A percentile compares a stretch with the other conserved stretches of the same genome.
Conservation (phyloP, 2,113 vertebrate species). For the Melospiza melodia region DNA sequence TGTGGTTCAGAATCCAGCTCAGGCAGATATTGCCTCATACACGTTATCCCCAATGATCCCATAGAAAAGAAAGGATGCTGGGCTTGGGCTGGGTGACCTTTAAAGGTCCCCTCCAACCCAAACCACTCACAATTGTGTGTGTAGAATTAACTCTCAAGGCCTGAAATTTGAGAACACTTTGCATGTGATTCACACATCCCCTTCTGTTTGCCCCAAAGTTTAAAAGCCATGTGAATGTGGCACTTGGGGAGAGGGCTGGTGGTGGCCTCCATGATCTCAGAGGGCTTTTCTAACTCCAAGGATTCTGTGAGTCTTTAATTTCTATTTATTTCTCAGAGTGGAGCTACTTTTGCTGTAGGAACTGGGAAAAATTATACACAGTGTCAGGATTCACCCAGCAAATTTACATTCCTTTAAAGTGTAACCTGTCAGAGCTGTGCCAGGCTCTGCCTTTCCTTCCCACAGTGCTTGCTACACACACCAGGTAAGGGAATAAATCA, state of each 20-base stretch:
- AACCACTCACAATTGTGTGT: not conserved
- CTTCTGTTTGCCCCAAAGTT: not conserved
- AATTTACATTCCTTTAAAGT: not conserved
- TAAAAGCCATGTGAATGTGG: not conserved
- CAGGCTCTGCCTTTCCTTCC: not conserved
- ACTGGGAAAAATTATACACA: not conserved
- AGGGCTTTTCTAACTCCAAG: not conserved
- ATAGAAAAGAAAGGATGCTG: not conserved
- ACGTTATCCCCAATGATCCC: accelerated
- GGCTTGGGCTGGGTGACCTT: not conserved
- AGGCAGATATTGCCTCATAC: not conserved
- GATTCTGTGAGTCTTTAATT: not conserved
- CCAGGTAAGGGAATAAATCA: not conserved
- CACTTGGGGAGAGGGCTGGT: not conserved
- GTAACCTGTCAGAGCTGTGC: not conserved
- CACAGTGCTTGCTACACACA: not conserved
- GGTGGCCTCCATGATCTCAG: not conserved
- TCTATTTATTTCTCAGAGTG: not conserved
- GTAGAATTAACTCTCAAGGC: not conserved
- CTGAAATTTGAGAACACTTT: not conserved
- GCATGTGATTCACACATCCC: not conserved
- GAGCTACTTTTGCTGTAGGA: not conserved
- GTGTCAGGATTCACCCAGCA: not conserved
- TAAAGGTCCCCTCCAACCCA: not conserved
- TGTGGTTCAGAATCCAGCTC: not conserved